Evolutionary conservation across 2,888 invertebrate species (phyloP), one percentile per base, ranked within the genome.

Genomic region (Chloroclysta siterata): DNA sequence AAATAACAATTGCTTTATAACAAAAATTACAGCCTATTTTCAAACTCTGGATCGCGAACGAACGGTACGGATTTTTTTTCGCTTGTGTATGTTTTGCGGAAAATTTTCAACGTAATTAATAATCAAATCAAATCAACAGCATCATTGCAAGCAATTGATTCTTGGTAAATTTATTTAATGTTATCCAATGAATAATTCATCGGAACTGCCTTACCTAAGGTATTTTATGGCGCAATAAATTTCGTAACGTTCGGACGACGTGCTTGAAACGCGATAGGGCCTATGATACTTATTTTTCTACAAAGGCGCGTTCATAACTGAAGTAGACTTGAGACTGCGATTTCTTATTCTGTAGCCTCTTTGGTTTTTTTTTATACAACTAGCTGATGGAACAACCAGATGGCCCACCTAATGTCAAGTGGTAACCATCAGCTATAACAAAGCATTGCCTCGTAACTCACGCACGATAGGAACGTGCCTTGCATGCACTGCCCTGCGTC

Each of bases 161-260:
- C 64, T 66, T 61, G 41, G 48, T 14, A 67, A 70, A 72, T 71
- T 62, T 69, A 72, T 72, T 72, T 69, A 69, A 70, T 69, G 52
- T 17, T 53, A 60, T 50, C 29, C 14, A 46, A 69, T 72, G 65
- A 72, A 72, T 72, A 56, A 72, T 72, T 67, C 63, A 72, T 67
- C 29, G 52, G 44, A 61, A 56, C 67, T 67, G 68, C 63, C 68
- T 65, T 60, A 67, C 58, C 70, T 59, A 60, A 70, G 70, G 69
- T 72, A 69, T 67, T 72, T 72, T 72, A 70, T 68, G 65, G 61
- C 53, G 61, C 53, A 17, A 69, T 70, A 72, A 70, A 72, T 72
- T 67, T 59, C 61, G 63, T 66, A 62, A 58, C 70, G 66, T 64
- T 72, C 60, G 65, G 66, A 65, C 66, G 64, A 64, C 65, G 65